Evolutionary conservation across 2,888 invertebrate species (phyloP), one percentile per base, ranked within the genome.

Genomic region (Acanthosepion pharaonis): DNA sequence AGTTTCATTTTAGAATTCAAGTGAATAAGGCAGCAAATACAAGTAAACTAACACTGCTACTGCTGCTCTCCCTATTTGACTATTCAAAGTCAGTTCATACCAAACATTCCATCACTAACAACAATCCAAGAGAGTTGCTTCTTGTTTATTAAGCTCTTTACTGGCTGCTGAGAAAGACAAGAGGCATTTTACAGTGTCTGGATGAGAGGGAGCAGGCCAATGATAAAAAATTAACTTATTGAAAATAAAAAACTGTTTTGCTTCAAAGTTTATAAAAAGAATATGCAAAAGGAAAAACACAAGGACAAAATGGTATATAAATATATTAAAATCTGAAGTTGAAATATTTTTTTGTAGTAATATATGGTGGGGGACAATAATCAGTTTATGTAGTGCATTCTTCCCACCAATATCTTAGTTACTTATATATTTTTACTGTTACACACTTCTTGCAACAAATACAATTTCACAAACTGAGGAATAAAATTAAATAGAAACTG

Each of bases 31-130:
- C 78, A 78, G n/a, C 78, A 78, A 78, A 78, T 78, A 33, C 78
- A 78, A 78, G 78, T 78, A n/a, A 33, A 78, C 78, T 78, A 78
- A 33, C n/a, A 78, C 78, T 78, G 18, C n/a, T 23, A 25, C 64
- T 25, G 64, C n/a, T 33, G 5, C 78, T 78, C 78, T 78, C 33
- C n/a, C n/a, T 78, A n/a, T 78, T 78, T 15, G 78, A 78, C 78
- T 78, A 78, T 78, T 78, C 78, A 78, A 78, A 78, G 78, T 78
- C 6, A 78, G 78, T 78, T 78, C 78, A 78, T 78, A 78, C 78
- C 78, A 78, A 78, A 78, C 78, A 78, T 78, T 78, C 78, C 78
- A 78, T 33, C 78, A 78, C n/a, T 11, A 78, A 78, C 15, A 78
- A 78, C n/a, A 78, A 78, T 78, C n/a, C 78, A 78, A 78, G 3